Percentiles rank a stretch among this genome's conserved stretches.
Evolutionary conservation across 2,888 invertebrate species (phyloP).

Genomic region (Heliconius erato): DNA sequence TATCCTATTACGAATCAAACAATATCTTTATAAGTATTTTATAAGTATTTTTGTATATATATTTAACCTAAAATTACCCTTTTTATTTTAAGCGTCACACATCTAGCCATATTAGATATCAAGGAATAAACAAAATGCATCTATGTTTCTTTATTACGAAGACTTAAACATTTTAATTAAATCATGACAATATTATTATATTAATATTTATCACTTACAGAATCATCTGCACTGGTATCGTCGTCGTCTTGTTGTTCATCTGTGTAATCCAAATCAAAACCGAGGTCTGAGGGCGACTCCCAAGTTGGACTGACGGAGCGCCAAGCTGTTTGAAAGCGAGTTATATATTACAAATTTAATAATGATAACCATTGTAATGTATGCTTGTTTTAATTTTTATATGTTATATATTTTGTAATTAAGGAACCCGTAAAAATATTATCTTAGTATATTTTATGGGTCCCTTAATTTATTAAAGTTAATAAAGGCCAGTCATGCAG

Average conservation of each 20-base stretch:
- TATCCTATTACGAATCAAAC: background rate
- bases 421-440: no score
- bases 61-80: background rate
- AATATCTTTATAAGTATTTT: background rate
- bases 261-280: constrained; percentile 93
- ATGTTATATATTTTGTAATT: no score
- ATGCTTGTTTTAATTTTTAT: no score
- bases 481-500: background rate
- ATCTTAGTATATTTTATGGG: no score
- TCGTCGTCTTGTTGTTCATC: constrained; percentile 96
- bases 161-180: no score
- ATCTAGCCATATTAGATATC: no score
- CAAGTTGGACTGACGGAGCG: constrained; percentile 88
- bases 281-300: constrained; percentile 91
- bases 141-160: no score
- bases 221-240: constrained; percentile 96
- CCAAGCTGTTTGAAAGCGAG: constrained; percentile 63
- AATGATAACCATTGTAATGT: no score
- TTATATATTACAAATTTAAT: background rate
- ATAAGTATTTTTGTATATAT: background rate
- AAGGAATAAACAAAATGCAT: no score
- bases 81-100: background rate
- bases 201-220: constrained; percentile 78
- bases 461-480: background rate
- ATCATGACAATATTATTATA: background rate